Evolutionary conservation across 2,797 vertebrate species (phyloP).

Genomic region (Sebastes elongatus): DNA sequence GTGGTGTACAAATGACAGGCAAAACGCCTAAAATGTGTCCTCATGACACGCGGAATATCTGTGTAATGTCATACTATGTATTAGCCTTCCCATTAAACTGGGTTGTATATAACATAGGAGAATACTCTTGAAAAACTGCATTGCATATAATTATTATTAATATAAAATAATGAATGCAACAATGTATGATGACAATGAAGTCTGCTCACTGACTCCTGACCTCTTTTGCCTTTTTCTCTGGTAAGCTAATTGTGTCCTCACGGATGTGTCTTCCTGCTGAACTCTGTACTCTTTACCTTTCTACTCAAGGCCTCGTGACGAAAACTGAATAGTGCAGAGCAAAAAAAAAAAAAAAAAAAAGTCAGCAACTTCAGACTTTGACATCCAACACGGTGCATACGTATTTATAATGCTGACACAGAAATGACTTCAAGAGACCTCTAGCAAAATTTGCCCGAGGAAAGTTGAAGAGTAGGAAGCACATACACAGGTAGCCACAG

Average conservation of each 20-base stretch:
- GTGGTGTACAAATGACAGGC: no score
- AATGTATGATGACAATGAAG: neutral
- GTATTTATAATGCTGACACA: constrained; percentile 60
- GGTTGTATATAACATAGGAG: neutral
- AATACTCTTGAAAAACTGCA: neutral
- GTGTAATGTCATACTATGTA: no score
- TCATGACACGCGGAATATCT: no score
- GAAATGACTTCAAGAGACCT: constrained; percentile 55
- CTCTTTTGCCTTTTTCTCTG: neutral
- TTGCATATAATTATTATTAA: neutral
- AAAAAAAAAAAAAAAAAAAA: constrained; percentile 1
- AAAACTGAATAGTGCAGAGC: constrained; percentile 50
- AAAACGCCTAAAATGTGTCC: no score
- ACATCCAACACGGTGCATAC: constrained; percentile 19
- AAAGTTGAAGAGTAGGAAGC: constrained; percentile 8
- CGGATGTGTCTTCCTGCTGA: constrained; percentile 42
- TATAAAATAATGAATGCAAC: neutral
- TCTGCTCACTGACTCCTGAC: neutral
- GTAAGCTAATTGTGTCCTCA: constrained; percentile 45
- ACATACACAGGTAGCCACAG: neutral
- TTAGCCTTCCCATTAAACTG: no score
- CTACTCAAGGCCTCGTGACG: constrained; percentile 36
- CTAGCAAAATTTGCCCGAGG: constrained; percentile 4
- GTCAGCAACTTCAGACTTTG: constrained; percentile 57
- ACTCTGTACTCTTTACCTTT: constrained; percentile 46